A percentile compares a stretch with the other conserved stretches of the same genome.
Conservation (phyloP, 2,113 vertebrate species). For the Eurypyga helias region DNA sequence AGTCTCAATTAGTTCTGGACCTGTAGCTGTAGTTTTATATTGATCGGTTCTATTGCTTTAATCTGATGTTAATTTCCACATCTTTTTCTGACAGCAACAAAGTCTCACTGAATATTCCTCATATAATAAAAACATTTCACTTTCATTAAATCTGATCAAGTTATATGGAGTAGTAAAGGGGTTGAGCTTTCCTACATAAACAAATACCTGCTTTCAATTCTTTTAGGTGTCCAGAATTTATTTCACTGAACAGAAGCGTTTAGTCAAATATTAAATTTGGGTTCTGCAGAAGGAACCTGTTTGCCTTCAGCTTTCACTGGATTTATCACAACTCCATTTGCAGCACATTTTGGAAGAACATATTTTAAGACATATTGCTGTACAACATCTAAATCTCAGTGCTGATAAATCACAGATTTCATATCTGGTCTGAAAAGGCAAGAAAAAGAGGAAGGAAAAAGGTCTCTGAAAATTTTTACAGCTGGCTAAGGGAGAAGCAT, state of each 20-base stretch:
- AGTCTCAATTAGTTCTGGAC: background rate
- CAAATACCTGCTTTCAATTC: background rate
- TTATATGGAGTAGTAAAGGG: background rate
- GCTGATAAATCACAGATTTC: slow-evolving; percentile 49
- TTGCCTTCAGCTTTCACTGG: slow-evolving; percentile 28
- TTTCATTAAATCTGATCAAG: background rate
- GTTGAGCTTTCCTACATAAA: background rate
- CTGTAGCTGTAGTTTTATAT: background rate
- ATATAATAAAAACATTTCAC: background rate
- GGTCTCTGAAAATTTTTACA: background rate
- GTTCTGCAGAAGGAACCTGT: slow-evolving; percentile 24
- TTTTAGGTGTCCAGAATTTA: background rate
- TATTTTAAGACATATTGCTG: slow-evolving; percentile 66
- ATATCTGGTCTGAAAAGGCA: slow-evolving; percentile 18
- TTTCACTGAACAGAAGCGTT: background rate
- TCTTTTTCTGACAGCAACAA: background rate
- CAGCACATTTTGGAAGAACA: slow-evolving; percentile 53
- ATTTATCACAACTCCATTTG: slow-evolving; percentile 51
- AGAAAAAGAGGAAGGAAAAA: background rate
- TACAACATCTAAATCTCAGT: slow-evolving; percentile 40
- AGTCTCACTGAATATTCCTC: background rate
- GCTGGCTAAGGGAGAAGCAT: background rate
- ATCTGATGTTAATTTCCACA: background rate
- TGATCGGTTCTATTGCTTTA: background rate
- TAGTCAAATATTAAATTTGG: background rate